A percentile compares a stretch with the other conserved stretches of the same genome.
Evolutionary conservation across 2,797 vertebrate genomes (phyloP).

Genomic region (Hemitrygon akajei): DNA sequence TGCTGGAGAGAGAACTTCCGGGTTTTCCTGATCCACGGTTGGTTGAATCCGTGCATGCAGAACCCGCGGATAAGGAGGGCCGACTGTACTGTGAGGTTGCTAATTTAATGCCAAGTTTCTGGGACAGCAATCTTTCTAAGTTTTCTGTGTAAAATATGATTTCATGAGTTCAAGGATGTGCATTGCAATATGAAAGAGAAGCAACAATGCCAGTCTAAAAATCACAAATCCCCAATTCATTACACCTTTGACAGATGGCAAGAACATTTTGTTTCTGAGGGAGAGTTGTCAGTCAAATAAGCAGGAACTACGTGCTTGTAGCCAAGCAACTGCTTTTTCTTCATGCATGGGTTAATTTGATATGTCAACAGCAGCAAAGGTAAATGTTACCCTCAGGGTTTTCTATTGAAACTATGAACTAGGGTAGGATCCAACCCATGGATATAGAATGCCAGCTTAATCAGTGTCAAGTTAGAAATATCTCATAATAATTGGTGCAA

Average conservation of each 20-base stretch:
- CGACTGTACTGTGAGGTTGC: no score
- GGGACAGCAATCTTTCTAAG: neutral
- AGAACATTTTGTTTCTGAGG: neutral
- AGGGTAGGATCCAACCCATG: no score
- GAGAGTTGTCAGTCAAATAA: neutral
- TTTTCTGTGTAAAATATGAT: neutral
- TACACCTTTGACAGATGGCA: neutral
- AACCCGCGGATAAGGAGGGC: no score
- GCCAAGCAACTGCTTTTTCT: neutral
- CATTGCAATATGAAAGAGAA: neutral
- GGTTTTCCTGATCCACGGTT: no score
- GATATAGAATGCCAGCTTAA: no score
- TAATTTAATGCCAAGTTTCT: no score
- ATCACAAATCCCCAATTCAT: neutral
- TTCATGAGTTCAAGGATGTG: no score
- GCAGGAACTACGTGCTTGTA: neutral
- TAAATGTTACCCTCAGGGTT: no score
- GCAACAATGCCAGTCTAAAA: neutral
- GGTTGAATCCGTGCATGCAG: no score
- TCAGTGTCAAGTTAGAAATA: neutral
- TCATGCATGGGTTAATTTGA: neutral
- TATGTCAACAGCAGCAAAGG: neutral
- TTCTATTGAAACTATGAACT: no score
- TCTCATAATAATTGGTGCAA: neutral
- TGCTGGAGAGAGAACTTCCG: no score